Percentiles rank a stretch among this genome's conserved stretches.
phyloP scores from a whole-genome alignment of 1,140 invertebrate species.

The Neodiprion virginianus region DNA sequence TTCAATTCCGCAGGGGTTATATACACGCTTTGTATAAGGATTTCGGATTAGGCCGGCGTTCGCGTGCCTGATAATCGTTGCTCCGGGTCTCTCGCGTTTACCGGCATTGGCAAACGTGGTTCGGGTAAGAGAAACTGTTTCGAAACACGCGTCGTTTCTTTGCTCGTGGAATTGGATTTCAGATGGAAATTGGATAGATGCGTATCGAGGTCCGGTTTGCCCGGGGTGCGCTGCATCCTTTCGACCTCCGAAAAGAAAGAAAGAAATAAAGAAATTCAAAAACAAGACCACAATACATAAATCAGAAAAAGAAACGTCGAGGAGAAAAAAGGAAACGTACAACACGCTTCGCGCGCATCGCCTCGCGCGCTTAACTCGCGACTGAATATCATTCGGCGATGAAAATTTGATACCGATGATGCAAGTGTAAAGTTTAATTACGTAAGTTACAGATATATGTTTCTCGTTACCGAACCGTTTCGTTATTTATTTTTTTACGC shows the following conservation, averaged over 20 bases:
- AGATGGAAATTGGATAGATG: constrained; percentile 7
- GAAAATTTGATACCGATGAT: no score
- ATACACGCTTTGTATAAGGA: no score
- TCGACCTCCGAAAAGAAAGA: background rate
- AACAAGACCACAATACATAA: background rate
- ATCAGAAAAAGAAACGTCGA: background rate
- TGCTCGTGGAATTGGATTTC: constrained; percentile 4
- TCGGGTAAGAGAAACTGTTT: background rate
- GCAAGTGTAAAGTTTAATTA: no score
- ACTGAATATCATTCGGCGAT: background rate
- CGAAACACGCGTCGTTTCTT: constrained; percentile 4
- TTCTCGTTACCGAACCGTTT: no score
- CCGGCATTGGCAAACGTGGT: background rate
- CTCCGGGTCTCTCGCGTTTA: background rate
- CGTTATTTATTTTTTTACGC: no score
- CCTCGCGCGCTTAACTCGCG: background rate
- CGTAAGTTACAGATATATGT: no score
- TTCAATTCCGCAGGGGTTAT: no score
- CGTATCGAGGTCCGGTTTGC: constrained; percentile 4
- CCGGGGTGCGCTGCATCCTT: background rate
- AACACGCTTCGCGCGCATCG: background rate
- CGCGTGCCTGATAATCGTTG: background rate
- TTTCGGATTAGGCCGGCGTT: no score
- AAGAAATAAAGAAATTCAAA: background rate
- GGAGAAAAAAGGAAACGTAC: background rate